These are phyloP conservation scores for Raja brachyura DNA, from an alignment of 2,113 vertebrate species.

Conservation along the genomic window DNA sequence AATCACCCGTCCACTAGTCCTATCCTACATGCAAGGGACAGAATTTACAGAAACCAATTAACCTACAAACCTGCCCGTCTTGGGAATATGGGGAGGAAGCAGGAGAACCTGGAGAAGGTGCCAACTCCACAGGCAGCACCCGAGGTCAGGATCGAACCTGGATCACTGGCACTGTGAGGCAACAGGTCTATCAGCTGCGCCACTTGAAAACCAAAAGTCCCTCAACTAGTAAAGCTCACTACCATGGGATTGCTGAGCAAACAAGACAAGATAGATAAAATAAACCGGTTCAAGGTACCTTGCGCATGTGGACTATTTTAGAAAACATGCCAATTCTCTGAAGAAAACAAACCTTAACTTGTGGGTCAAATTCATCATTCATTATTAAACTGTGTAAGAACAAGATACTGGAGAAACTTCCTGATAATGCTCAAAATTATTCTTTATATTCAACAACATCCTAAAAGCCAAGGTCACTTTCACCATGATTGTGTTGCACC, in stretches of 20 bases:
- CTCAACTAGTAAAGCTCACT: background rate
- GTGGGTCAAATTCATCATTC: background rate
- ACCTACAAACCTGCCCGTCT: no score
- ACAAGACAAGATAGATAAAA: background rate
- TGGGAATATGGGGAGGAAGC: no score
- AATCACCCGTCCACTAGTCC: no score
- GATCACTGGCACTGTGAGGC: no score
- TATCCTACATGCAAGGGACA: no score
- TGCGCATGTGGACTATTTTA: background rate
- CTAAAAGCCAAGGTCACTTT: background rate
- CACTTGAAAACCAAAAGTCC: background rate
- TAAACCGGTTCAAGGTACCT: background rate
- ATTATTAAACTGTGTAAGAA: background rate
- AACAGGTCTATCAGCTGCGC: no score
- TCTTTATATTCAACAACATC: background rate
- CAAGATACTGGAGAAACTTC: background rate
- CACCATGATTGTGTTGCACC: background rate
- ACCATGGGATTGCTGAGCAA: no score
- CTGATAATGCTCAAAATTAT: background rate
- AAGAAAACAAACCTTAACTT: background rate
- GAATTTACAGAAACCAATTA: no score
- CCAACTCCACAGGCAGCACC: no score
- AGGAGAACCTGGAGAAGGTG: no score
- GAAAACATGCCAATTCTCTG: background rate
- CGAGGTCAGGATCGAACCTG: no score